A percentile compares a stretch with the other conserved stretches of the same genome.
These are phyloP conservation scores for Heterodera filipjevi DNA, from an alignment of 2,888 invertebrate species.

Conservation along the genomic window DNA sequence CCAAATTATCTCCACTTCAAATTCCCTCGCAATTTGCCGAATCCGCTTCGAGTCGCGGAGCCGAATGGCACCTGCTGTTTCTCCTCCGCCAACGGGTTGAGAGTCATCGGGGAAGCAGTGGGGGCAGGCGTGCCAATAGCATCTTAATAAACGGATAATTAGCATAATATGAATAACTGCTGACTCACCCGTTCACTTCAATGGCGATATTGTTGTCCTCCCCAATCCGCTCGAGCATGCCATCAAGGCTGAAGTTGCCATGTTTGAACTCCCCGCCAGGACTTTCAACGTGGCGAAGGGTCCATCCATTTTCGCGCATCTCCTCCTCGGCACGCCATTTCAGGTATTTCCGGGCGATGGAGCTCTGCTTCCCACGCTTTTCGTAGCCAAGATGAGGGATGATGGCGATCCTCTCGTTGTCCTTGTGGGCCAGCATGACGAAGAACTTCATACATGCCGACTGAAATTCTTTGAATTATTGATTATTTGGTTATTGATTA, in stretches of 20 bases:
- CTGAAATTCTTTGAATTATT: too few species aligned
- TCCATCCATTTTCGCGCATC: background rate
- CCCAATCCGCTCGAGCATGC: background rate
- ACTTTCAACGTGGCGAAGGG: background rate
- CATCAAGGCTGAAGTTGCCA: constrained; percentile 17
- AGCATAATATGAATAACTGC: background rate
- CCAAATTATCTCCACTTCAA: background rate
- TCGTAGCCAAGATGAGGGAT: background rate
- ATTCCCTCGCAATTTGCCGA: background rate
- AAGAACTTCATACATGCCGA: background rate
- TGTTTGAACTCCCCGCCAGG: constrained; percentile 9
- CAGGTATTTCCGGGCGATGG: background rate
- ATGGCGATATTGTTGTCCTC: background rate
- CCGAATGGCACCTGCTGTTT: background rate
- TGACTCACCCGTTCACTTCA: background rate
- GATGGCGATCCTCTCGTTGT: background rate
- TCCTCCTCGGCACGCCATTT: background rate
- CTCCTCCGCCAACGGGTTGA: background rate
- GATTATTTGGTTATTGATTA: too few species aligned
- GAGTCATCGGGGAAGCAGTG: background rate
- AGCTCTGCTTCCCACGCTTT: background rate
- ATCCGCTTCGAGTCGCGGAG: background rate
- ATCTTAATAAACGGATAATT: background rate
- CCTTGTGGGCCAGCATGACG: background rate
- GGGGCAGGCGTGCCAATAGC: constrained; percentile 1